Evolutionary conservation across 2,888 invertebrate genomes (phyloP).

Genomic region (Conus canariensis): DNA sequence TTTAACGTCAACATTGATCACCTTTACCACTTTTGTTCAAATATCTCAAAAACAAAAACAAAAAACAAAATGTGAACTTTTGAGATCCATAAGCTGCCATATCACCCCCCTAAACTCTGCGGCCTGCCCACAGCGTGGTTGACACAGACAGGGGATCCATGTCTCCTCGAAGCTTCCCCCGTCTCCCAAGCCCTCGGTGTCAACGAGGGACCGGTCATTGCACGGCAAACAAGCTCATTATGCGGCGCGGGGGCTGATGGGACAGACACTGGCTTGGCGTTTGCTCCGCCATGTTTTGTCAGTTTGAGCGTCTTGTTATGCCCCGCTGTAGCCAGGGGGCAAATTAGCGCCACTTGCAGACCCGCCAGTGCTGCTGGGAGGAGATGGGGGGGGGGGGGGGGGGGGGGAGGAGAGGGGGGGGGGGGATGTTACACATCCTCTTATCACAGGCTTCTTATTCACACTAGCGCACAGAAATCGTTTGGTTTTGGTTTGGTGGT

Average conservation of each 20-base stretch:
- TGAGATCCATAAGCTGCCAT: too few species aligned
- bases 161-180: background rate
- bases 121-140: background rate
- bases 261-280: constrained; percentile 22
- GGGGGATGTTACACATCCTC: background rate
- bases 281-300: constrained; percentile 37
- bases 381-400: too few species aligned
- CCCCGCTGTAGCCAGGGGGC: constrained; percentile 16
- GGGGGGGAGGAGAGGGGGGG: too few species aligned
- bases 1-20: too few species aligned
- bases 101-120: too few species aligned
- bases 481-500: too few species aligned
- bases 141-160: background rate
- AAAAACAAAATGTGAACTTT: too few species aligned
- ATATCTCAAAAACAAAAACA: too few species aligned
- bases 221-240: constrained; percentile 35
- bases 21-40: too few species aligned
- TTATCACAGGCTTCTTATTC: background rate
- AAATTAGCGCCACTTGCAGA: constrained; percentile 8
- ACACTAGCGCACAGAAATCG: background rate
- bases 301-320: constrained; percentile 37
- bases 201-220: constrained; percentile 5
- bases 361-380: background rate
- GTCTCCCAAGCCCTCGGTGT: background rate
- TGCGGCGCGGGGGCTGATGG: constrained; percentile 34